Percentiles rank a stretch among this genome's conserved stretches.
These are phyloP conservation scores for Puntigrus tetrazona DNA, from an alignment of 2,113 vertebrate species.

Conservation along the genomic window DNA sequence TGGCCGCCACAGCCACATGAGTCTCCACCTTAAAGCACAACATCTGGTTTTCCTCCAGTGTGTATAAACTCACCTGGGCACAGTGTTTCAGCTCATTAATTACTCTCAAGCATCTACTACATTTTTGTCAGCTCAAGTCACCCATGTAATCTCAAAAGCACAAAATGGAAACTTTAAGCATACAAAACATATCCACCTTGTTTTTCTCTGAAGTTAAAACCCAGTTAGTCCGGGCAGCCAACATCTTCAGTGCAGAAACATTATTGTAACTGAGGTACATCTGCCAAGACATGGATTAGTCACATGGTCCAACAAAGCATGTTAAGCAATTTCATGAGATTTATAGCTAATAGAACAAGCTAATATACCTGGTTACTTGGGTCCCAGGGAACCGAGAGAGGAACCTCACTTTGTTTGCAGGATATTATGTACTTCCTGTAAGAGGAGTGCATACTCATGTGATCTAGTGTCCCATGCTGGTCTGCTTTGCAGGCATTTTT, in stretches of 20 bases:
- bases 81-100: background rate
- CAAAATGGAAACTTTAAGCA: background rate
- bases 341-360: background rate
- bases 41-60: constrained; percentile 88
- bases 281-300: constrained; percentile 65
- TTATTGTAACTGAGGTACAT: constrained; percentile 98
- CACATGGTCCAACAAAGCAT: background rate
- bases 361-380: constrained; percentile 90
- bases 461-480: background rate
- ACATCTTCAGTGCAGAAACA: constrained; percentile 89
- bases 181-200: constrained; percentile 74
- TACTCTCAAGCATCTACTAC: background rate
- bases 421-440: constrained; percentile 91
- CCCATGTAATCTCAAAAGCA: constrained; percentile 12
- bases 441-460: constrained; percentile 1
- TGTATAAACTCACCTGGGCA: constrained; percentile 86
- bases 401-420: constrained; percentile 86
- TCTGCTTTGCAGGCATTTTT: background rate
- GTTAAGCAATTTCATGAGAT: background rate
- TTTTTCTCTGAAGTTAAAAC: constrained; percentile 82
- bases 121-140: background rate
- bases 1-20: constrained; percentile 71
- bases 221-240: constrained; percentile 88
- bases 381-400: constrained; percentile 94
- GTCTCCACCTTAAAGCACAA: constrained; percentile 92